phyloP scores from a whole-genome alignment of 2,888 invertebrate species.

The Clostera curtula region DNA sequence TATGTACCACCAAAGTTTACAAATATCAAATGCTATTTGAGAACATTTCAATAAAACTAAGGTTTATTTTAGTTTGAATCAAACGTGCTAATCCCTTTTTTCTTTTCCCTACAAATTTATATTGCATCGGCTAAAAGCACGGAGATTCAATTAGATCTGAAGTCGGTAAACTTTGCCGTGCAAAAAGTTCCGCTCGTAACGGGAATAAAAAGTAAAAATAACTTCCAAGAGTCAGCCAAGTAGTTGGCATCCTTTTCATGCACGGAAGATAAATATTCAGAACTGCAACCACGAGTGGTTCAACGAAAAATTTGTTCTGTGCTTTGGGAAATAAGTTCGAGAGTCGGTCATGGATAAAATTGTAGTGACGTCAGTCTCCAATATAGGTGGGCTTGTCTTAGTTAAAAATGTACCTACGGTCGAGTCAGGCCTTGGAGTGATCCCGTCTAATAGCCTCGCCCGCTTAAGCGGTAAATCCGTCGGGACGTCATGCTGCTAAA shows the following conservation, averaged over 20 bases:
- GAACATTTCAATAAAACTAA: no score
- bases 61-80: slow-evolving; percentile 1
- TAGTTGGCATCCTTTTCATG: slow-evolving; percentile 16
- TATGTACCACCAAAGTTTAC: no score
- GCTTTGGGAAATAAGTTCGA: slow-evolving; percentile 9
- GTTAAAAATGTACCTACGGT: no score
- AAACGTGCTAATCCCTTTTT: slow-evolving; percentile 8
- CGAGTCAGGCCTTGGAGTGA: no score
- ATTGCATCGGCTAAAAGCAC: slow-evolving; percentile 6
- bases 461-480: no score
- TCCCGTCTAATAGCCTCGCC: no score
- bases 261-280: slow-evolving; percentile 10
- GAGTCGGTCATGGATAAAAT: slow-evolving; percentile 7
- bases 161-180: slow-evolving; percentile 10
- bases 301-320: slow-evolving; percentile 4
- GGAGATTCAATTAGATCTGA: slow-evolving; percentile 20
- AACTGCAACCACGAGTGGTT: neutral
- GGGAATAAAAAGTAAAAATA: slow-evolving; percentile 16
- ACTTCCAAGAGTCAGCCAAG: slow-evolving; percentile 7
- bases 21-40: no score
- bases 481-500: no score
- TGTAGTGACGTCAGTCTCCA: no score
- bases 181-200: slow-evolving; percentile 4
- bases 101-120: no score
- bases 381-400: no score